Evolutionary conservation across 2,797 vertebrate genomes (phyloP).

Genomic region (Gorsachius magnificus): DNA sequence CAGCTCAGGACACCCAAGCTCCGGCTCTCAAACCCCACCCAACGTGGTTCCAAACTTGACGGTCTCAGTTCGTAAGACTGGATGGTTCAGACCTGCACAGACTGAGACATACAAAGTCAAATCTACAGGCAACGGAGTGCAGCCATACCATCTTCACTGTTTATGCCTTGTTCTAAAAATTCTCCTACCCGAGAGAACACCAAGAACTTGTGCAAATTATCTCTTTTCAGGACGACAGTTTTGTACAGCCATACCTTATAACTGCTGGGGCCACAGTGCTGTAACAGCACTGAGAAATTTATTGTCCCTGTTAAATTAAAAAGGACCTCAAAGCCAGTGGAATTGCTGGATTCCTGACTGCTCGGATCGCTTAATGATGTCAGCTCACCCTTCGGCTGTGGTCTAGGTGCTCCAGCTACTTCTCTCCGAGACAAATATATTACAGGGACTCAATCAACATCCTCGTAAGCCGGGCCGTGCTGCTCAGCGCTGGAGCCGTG

Average conservation of each 20-base stretch:
- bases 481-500: neutral
- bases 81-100: neutral
- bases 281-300: neutral
- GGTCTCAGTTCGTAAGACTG: neutral
- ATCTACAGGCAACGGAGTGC: neutral
- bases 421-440: neutral
- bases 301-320: neutral
- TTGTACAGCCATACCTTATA: neutral
- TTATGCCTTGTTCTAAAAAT: neutral
- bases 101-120: neutral
- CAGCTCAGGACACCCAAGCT: neutral
- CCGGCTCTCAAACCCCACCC: neutral
- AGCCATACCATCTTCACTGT: neutral
- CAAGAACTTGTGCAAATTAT: neutral
- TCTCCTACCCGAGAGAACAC: neutral
- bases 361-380: neutral
- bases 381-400: neutral
- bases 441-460: neutral
- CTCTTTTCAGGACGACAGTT: neutral
- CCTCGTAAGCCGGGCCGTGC: neutral
- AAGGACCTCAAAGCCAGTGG: neutral
- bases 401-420: neutral
- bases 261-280: neutral
- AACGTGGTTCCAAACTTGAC: neutral
- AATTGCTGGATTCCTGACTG: neutral